phyloP scores from a whole-genome alignment of 2,797 vertebrate genomes.

The Gorsachius magnificus region DNA sequence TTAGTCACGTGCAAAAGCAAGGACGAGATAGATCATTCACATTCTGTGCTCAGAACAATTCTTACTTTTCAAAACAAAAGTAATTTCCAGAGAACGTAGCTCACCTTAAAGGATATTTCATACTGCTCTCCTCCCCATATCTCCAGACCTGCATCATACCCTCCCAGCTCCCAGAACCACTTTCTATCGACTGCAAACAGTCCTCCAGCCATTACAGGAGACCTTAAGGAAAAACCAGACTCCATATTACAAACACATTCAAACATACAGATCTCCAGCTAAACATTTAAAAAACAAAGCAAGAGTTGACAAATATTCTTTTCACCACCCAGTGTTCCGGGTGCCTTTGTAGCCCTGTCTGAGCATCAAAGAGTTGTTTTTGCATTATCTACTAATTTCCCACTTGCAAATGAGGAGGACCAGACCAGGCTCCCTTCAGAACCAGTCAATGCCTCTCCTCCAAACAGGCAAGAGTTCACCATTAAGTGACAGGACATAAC shows the following conservation, averaged over 20 bases:
- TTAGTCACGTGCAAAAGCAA: conserved; percentile 1
- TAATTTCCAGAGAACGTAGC: conserved; percentile 47
- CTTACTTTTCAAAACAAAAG: conserved; percentile 36
- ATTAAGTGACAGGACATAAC: background rate
- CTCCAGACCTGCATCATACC: conserved; percentile 94
- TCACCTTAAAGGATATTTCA: conserved; percentile 98
- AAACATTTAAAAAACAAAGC: conserved; percentile 47
- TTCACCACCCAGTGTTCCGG: background rate
- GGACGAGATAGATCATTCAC: conserved; percentile 21
- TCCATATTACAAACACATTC: conserved; percentile 63
- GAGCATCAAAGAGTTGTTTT: background rate
- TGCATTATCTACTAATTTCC: background rate
- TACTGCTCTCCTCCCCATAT: conserved; percentile 99
- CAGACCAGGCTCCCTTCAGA: conserved; percentile 26
- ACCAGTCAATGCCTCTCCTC: background rate
- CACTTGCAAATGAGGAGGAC: background rate
- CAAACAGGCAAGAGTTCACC: background rate
- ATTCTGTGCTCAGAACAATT: background rate
- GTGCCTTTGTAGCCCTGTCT: background rate
- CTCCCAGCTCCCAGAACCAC: conserved; percentile 97
- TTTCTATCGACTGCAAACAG: conserved; percentile 95
- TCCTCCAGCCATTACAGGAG: conserved; percentile 97
- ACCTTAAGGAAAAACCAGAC: conserved; percentile 80
- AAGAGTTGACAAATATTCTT: conserved; percentile 12
- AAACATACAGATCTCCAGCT: conserved; percentile 39